Evolutionary conservation across 2,888 invertebrate genomes (phyloP).

Genomic region (Drosophila putrida): DNA sequence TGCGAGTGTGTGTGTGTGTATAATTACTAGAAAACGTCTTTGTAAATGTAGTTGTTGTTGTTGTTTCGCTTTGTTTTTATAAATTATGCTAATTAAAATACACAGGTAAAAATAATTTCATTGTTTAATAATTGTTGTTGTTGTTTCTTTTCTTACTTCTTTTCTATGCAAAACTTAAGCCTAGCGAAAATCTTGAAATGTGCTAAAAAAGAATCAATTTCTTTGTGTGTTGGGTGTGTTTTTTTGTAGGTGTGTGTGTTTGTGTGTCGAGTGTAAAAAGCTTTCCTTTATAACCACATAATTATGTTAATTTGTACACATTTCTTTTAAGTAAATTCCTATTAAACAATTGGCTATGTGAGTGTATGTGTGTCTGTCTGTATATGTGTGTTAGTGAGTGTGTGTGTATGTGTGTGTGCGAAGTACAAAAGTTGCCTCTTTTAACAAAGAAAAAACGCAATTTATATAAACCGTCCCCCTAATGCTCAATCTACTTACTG

Average conservation of each 20-base stretch:
- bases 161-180: conserved; percentile 59
- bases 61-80: conserved; percentile 52
- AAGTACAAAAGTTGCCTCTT: conserved; percentile 61
- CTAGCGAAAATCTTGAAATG: conserved; percentile 69
- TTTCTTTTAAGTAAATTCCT: conserved; percentile 74
- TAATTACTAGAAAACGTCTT: conserved; percentile 79
- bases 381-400: conserved; percentile 16
- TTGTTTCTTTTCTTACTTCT: conserved; percentile 32
- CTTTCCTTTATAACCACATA: conserved; percentile 62
- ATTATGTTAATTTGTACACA: conserved; percentile 78
- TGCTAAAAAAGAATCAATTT: conserved; percentile 63
- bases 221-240: conserved; percentile 40
- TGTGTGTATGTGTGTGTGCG: conserved; percentile 33
- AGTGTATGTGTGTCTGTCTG: conserved; percentile 36
- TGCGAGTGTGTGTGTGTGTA: conserved; percentile 27
- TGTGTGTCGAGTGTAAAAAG: conserved; percentile 60
- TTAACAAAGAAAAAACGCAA: conserved; percentile 49
- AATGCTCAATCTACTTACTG: conserved; percentile 63
- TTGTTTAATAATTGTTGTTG: conserved; percentile 70
- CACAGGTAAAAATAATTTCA: conserved; percentile 81
- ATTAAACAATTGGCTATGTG: conserved; percentile 79
- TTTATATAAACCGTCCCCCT: conserved; percentile 47
- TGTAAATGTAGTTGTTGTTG: conserved; percentile 70
- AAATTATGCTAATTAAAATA: conserved; percentile 80
- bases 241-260: conserved; percentile 30